Percentiles rank a stretch among this genome's conserved stretches.
Conservation (phyloP, 2,113 vertebrate species). For the Coreoperca whiteheadi region DNA sequence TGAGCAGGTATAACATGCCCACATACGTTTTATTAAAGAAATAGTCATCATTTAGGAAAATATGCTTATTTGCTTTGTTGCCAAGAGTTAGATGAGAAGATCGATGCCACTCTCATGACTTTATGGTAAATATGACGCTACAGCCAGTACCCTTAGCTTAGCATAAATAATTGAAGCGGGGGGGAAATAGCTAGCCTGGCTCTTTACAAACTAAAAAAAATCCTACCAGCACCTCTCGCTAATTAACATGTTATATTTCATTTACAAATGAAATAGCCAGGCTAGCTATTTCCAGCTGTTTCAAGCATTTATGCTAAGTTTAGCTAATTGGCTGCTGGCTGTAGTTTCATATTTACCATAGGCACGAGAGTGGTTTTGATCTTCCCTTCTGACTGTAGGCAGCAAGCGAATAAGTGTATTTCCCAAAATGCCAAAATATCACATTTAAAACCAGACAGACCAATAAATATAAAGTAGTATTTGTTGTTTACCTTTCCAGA, state of each 20-base stretch:
- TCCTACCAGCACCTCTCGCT: neutral
- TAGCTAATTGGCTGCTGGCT: neutral
- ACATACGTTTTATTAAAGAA: neutral
- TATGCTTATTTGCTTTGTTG: neutral
- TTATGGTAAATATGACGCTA: neutral
- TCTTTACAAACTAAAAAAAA: constrained; percentile 4
- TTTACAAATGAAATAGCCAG: neutral
- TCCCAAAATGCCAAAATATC: neutral
- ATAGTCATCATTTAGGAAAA: neutral
- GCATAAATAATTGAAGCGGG: neutral
- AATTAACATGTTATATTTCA: neutral
- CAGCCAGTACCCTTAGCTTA: neutral
- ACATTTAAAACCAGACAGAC: neutral
- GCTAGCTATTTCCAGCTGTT: neutral
- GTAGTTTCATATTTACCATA: neutral
- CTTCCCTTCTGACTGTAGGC: neutral
- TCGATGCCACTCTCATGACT: neutral
- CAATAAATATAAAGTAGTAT: neutral
- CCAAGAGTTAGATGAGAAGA: neutral
- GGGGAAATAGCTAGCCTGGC: fast-evolving
- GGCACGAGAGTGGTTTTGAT: neutral
- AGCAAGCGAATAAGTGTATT: neutral
- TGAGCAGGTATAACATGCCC: constrained; percentile 35
- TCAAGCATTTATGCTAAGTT: neutral
- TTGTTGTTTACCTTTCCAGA: neutral